Evolutionary conservation across 2,888 invertebrate genomes (phyloP).

Genomic region (Cryptocephalus moraei): DNA sequence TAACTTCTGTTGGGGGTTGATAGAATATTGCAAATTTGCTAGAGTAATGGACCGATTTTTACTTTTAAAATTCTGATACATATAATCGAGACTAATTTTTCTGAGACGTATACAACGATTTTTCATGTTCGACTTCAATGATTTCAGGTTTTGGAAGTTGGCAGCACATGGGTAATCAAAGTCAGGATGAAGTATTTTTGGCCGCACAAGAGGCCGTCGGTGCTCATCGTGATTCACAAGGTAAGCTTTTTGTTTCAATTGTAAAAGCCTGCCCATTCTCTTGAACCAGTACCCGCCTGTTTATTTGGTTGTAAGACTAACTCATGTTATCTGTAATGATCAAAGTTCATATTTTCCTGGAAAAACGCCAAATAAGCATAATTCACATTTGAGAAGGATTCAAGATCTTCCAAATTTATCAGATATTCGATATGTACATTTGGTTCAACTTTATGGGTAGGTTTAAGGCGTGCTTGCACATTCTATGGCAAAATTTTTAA

Average conservation of each 20-base stretch:
- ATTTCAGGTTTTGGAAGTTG: conserved; percentile 67
- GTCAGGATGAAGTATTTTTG: conserved; percentile 79
- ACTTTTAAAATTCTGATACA: too few relatives aligned
- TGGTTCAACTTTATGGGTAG: conserved; percentile 17
- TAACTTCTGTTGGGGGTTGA: too few relatives aligned
- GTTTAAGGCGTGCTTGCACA: conserved; percentile 23
- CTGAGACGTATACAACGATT: background rate
- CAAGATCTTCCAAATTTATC: too few relatives aligned
- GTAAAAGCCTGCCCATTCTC: conserved; percentile 20
- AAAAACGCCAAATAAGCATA: too few relatives aligned
- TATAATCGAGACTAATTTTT: too few relatives aligned
- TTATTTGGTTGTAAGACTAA: background rate
- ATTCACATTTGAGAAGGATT: too few relatives aligned
- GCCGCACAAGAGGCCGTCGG: conserved; percentile 68
- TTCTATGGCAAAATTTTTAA: conserved; percentile 35
- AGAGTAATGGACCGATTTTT: too few relatives aligned
- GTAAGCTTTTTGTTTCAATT: conserved; percentile 55
- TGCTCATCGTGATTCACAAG: conserved; percentile 83
- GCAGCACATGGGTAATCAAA: conserved; percentile 64
- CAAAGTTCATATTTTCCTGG: background rate
- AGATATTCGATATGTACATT: conserved; percentile 6
- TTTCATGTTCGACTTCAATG: background rate
- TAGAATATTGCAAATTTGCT: too few relatives aligned
- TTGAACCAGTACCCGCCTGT: conserved; percentile 11
- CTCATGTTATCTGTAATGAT: background rate